Evolutionary conservation across 2,113 vertebrate species (phyloP).

Genomic region (Catharus fuscescens): DNA sequence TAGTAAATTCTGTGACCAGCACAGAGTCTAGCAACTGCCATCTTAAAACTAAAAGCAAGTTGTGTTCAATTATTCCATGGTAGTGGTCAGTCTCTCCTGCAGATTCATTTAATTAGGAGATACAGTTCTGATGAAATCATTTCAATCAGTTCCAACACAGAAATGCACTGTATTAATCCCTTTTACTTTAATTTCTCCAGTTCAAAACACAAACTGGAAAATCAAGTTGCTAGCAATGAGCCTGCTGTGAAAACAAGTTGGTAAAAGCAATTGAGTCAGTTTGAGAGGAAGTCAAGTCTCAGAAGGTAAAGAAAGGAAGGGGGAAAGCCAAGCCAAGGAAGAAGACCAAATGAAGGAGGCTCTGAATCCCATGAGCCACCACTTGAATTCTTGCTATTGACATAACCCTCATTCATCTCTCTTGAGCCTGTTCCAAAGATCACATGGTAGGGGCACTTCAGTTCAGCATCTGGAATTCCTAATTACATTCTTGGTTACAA

Average conservation of each 20-base stretch:
- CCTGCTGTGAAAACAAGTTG: not conserved
- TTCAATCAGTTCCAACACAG: not conserved
- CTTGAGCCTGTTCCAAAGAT: slow-evolving; percentile 51
- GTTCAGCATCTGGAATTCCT: slow-evolving; percentile 56
- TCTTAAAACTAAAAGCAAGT: not conserved
- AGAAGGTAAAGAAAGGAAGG: not conserved
- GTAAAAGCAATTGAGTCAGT: not conserved
- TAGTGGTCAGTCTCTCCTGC: not conserved
- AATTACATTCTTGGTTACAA: slow-evolving; percentile 47
- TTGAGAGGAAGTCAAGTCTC: not conserved
- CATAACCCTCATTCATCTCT: slow-evolving; percentile 49
- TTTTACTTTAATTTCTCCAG: not conserved
- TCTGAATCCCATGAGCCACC: slow-evolving; percentile 39
- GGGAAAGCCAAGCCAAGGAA: slow-evolving; percentile 21
- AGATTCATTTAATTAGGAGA: not conserved
- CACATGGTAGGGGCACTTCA: slow-evolving; percentile 46
- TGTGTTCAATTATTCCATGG: not conserved
- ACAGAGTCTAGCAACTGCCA: not conserved
- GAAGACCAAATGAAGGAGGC: not conserved
- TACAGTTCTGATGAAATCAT: not conserved
- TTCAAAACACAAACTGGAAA: slow-evolving; percentile 9
- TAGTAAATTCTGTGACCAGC: not conserved
- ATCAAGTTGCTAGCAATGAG: not conserved
- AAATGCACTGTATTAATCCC: not conserved
- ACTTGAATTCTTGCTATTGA: slow-evolving; percentile 29